A percentile compares a stretch with the other conserved stretches of the same genome.
Conservation (phyloP, 2,888 invertebrate species). For the Strigamia crassipes region DNA sequence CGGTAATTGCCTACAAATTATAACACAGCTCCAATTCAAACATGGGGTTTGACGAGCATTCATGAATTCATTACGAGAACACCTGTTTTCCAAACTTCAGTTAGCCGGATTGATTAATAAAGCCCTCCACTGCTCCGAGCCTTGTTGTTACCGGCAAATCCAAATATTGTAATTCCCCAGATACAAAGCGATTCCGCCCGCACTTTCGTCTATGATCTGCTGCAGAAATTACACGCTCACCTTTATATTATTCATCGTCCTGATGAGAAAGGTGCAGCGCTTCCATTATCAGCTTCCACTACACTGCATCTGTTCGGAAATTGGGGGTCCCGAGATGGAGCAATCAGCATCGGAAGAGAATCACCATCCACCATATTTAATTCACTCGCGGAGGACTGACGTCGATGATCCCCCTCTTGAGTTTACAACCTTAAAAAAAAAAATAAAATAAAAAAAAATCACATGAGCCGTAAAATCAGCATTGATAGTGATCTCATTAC, state of each 20-base stretch:
- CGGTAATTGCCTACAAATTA: slow-evolving; percentile 1
- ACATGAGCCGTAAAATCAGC: too few species aligned
- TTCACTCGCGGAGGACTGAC: not conserved
- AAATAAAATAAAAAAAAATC: too few species aligned
- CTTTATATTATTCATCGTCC: slow-evolving; percentile 3
- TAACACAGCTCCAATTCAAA: not conserved
- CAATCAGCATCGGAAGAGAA: slow-evolving; percentile 21
- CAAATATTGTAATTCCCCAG: not conserved
- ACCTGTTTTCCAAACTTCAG: slow-evolving; percentile 6
- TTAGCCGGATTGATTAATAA: not conserved
- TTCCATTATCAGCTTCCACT: not conserved
- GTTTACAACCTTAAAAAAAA: too few species aligned
- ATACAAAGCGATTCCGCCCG: not conserved
- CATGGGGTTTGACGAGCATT: not conserved
- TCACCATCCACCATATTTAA: slow-evolving; percentile 13
- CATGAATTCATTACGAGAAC: slow-evolving; percentile 10
- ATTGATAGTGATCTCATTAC: too few species aligned
- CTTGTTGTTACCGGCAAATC: slow-evolving; percentile 1
- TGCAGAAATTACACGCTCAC: not conserved
- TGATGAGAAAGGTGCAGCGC: slow-evolving; percentile 10
- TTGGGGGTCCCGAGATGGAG: slow-evolving; percentile 11
- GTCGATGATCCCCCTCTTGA: not conserved
- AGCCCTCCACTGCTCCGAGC: not conserved
- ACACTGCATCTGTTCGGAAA: slow-evolving; percentile 2
- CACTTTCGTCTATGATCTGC: not conserved